These are phyloP conservation scores for Lacerta bilineata DNA, from an alignment of 2,797 vertebrate genomes.

Conservation along the genomic window DNA sequence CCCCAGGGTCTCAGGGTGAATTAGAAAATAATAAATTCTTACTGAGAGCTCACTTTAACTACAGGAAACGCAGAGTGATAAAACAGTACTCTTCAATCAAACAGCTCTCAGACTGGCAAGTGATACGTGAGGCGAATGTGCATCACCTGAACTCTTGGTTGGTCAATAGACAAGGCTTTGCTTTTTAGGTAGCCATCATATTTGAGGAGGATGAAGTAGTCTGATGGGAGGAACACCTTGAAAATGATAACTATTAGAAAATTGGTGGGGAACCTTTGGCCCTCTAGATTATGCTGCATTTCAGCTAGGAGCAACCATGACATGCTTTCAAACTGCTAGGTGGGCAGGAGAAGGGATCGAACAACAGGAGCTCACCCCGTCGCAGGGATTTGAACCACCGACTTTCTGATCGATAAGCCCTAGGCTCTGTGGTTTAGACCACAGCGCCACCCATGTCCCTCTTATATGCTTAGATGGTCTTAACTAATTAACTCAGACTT, in stretches of 20 bases:
- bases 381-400: too few species aligned
- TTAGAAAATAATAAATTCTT: slow-evolving; percentile 44
- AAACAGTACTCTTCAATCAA: slow-evolving; percentile 23
- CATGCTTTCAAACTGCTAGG: too few species aligned
- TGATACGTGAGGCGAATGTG: slow-evolving; percentile 14
- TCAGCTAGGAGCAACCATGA: background rate
- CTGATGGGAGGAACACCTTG: background rate
- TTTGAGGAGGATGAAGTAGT: background rate
- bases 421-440: too few species aligned
- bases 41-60: slow-evolving; percentile 22
- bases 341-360: too few species aligned
- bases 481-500: too few species aligned
- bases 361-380: too few species aligned
- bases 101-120: background rate
- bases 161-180: background rate
- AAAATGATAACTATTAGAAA: too few species aligned
- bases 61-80: background rate
- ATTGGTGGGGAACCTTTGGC: too few species aligned
- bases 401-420: too few species aligned
- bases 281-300: too few species aligned
- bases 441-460: too few species aligned
- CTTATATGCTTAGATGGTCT: too few species aligned
- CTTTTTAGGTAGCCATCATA: background rate
- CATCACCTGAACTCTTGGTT: background rate
- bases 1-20: slow-evolving; percentile 8